A percentile compares a stretch with the other conserved stretches of the same genome.
These are phyloP conservation scores for Chrysochloris asiatica DNA, from an alignment of 2,113 vertebrate genomes.

Conservation along the genomic window DNA sequence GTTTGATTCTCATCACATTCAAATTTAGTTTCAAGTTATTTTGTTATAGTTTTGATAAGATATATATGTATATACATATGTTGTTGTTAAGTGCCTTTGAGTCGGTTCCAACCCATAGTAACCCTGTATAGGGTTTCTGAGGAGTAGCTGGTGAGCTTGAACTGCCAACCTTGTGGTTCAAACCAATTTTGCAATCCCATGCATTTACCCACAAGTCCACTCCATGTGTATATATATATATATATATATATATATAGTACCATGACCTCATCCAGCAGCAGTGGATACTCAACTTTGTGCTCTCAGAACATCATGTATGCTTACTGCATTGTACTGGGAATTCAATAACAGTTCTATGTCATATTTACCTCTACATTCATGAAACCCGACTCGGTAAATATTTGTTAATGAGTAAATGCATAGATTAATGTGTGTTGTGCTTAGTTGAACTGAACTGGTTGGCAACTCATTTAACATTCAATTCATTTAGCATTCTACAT, in stretches of 20 bases:
- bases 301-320: not conserved
- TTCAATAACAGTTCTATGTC: not conserved
- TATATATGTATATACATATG: too few species aligned
- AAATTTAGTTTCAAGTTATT: slow-evolving; percentile 32
- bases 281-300: not conserved
- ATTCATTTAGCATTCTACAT: not conserved
- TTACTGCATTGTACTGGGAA: not conserved
- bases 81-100: too few species aligned
- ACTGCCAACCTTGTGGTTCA: too few species aligned
- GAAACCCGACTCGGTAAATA: not conserved
- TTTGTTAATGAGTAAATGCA: not conserved
- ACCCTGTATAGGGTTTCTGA: too few species aligned
- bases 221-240: too few species aligned
- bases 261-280: too few species aligned
- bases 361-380: not conserved
- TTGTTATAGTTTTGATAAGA: not conserved
- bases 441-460: not conserved
- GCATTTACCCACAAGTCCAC: too few species aligned
- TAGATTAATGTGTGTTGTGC: not conserved
- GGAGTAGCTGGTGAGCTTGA: too few species aligned
- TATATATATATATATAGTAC: too few species aligned
- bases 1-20: not conserved
- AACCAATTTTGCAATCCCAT: too few species aligned
- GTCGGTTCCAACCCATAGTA: too few species aligned
- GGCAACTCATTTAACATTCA: not conserved